Evolutionary conservation across 2,888 invertebrate species (phyloP), one percentile per base, ranked within the genome.

Genomic region (Euplagia quadripunctaria): DNA sequence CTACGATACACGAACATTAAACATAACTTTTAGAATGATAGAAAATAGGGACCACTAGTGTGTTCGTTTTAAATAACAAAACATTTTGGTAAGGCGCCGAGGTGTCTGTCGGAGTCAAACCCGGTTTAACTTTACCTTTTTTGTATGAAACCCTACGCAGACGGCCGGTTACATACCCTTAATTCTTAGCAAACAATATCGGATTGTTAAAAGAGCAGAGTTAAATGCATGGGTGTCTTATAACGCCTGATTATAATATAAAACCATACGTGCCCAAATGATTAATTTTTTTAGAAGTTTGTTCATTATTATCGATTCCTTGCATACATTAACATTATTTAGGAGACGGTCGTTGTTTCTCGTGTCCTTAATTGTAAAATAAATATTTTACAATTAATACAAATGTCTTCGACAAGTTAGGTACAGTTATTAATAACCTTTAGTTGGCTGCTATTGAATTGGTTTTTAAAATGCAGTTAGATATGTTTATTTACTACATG

Each of bases 51-150:
- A 20, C 20, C 7, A 12, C 61, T 6, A 20, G 20, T 61, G 66
- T 52, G 64, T 52, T 43, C 14, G 9, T 76, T 81, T 78, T 43
- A 78, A 82, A 78, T 78, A 65, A 68, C 63, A 52, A 46, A 67
- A 64, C 66, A 81, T 82, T 85, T 82, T 84, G 80, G 83, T 80
- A 80, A 83, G 92, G 90, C 92, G 92, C 92, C 92, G 86, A 82
- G 69, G 74, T 88, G 92, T 92, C 92, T 92, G 86, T 78, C 77
- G 79, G 75, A 74, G 85, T 83, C 68, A 86, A 82, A 87, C 84
- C 80, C 79, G 83, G 79, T 85, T 79, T 74, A 66, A 72, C 71
- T 76, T 72, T 52, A 76, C 73, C 74, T 77, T 58, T 84, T 82
- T 80, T 78, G 51, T 77, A 73, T 42, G 76, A 79, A 82, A 82